phyloP scores from a whole-genome alignment of 2,797 vertebrate species.

The Cuniculus paca region DNA sequence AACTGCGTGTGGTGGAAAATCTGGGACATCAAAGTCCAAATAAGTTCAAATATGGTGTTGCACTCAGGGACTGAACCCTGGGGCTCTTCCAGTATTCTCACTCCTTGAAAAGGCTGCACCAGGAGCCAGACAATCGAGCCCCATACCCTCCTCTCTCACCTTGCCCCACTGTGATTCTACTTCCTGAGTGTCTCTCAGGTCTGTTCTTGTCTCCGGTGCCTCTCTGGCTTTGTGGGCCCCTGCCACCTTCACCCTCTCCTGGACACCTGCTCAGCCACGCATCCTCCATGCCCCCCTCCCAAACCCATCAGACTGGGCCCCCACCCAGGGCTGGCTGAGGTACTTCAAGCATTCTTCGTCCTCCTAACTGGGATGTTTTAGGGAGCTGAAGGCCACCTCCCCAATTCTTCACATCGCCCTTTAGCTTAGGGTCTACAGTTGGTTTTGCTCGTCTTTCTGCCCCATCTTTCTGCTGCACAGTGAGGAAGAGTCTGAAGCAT shows the following conservation, averaged over 20 bases:
- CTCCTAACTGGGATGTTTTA: background rate
- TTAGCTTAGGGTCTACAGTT: background rate
- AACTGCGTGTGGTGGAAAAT: background rate
- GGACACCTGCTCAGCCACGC: background rate
- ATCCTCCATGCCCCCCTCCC: too few species aligned
- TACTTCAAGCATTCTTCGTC: accelerated
- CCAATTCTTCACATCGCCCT: background rate
- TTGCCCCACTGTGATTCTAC: accelerated
- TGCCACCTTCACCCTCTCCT: background rate
- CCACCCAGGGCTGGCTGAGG: background rate
- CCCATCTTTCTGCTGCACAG: background rate
- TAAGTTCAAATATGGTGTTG: slow-evolving; percentile 60
- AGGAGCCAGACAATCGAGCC: background rate
- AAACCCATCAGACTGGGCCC: background rate
- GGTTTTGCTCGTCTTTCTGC: slow-evolving; percentile 46
- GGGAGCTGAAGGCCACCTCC: background rate
- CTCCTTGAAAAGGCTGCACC: background rate
- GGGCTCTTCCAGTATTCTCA: background rate
- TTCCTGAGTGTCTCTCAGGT: background rate
- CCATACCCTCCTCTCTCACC: background rate
- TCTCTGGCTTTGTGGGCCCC: background rate
- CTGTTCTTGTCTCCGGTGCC: background rate
- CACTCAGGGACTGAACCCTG: background rate
- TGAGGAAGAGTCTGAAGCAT: background rate
- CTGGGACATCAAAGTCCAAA: slow-evolving; percentile 68